Evolutionary conservation across 2,888 invertebrate species (phyloP), one percentile per base, ranked within the genome.

Genomic region (Zeuzera pyrina): DNA sequence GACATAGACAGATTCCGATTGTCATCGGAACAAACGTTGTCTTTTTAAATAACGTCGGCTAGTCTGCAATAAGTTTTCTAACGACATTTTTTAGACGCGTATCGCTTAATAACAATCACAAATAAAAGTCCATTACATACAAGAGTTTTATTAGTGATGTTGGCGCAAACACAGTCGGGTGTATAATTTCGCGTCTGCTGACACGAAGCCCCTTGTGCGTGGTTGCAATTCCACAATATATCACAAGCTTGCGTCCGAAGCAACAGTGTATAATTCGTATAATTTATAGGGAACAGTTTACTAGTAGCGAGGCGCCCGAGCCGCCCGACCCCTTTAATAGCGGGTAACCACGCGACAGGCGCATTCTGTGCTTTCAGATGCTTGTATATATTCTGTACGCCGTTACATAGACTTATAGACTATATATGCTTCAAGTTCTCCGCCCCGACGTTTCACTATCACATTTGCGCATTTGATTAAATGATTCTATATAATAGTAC

Each of bases 191-290:
- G 60, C 67, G 68, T 67, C 49, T 64, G 74, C 72, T 74, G 78
- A 76, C 72, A 73, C 63, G 64, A 52, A 49, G 61, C 51, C 56
- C 57, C 58, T 57, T 48, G 55, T 43, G 46, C 44, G 54, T 50
- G 55, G 53, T 56, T 56, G 67, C 67, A 54, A 65, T 67, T 59
- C 67, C 55, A 66, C 77, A 73, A 77, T 81, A 83, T 81, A 81
- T 83, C 79, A 81, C 78, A 57, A 47, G 67, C 57, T 52, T 58
- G 67, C 68, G 65, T 63, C 59, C 54, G 51, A 63, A 54, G 57
- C 60, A 57, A 57, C 65, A 60, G 61, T 62, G 71, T 78, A 74
- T 83, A 81, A 81, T 81, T 81, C 78, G 77, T 71, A 63, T 81
- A 70, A 81, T 81, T 81, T 81, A 81, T 79, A 62, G 69, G 51